Base-by-base conservation (phyloP, 2,113 vertebrate genomes). In the Pelecanoides urinatrix region DNA sequence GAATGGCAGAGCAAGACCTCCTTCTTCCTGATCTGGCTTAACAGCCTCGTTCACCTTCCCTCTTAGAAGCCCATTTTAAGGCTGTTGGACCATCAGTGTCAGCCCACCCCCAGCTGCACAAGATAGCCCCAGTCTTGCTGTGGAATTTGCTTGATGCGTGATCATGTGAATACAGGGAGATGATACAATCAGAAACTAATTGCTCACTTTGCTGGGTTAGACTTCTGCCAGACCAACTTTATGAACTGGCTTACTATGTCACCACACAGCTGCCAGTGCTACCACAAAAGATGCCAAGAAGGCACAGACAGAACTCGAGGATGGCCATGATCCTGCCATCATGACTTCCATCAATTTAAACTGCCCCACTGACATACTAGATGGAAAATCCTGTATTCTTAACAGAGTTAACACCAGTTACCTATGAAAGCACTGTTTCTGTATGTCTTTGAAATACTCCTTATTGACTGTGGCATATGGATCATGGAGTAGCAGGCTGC, bases 341-440 rank as follows among this genome's bases (percentile, higher is more conserved):
- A 49, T 52, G 49, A 82, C 19, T 88, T 56, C 21, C 16, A 40
- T 34, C 30, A 29, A 20, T 20, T 68, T 82, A 25, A 93, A 30
- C 53, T 65, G 53, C 29, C 34, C 32, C 3, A 3, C 16, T 91
- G 83, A 89, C 1, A 2, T 19, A n/a, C 29, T 21, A 61, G 16
- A 50, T 21, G 13, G 59, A 66, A 76, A 83, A 49, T 19, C 20
- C 34, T 9, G 1, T n/a, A 38, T 53, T 90, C 26, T 56, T 40
- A 61, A 32, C 1, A 15, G 10, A 78, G 27, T 40, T 38, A 81
- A 67, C 32, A 76, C 1, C 45, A 49, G 29, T 78, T 96, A 99
- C 99, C 99, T 99, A 98, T 99, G 98, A 96, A 99, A 99, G 91
- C 99, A 99, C 95, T 99, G 99, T 44, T 98, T 98, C 93, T 99